Evolutionary conservation across 2,888 invertebrate genomes (phyloP).

Genomic region (Agapostemon virescens): DNA sequence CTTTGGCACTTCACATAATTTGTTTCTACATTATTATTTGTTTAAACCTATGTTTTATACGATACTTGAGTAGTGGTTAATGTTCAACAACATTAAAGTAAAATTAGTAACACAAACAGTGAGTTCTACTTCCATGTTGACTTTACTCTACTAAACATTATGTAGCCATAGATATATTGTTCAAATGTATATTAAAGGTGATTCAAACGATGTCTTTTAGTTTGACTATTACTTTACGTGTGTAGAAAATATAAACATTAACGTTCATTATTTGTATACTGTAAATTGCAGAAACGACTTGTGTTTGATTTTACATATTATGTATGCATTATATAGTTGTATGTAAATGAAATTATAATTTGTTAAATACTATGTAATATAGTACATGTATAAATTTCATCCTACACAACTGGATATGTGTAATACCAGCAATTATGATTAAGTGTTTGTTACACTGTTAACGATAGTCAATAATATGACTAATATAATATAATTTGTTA

Average conservation of each 20-base stretch:
- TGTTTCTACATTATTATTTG: slow-evolving; percentile 27
- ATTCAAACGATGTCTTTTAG: slow-evolving; percentile 11
- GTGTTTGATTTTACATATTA: slow-evolving; percentile 5
- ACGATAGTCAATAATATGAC: slow-evolving; percentile 7
- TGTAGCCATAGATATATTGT: slow-evolving; percentile 23
- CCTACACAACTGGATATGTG: slow-evolving; percentile 19
- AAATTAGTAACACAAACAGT: slow-evolving; percentile 23
- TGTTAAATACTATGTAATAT: slow-evolving; percentile 21
- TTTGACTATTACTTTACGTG: slow-evolving; percentile 10
- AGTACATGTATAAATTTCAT: slow-evolving; percentile 35
- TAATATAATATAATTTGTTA: slow-evolving; percentile 34
- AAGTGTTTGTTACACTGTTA: slow-evolving; percentile 5
- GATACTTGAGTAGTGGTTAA: slow-evolving; percentile 21
- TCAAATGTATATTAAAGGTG: slow-evolving; percentile 21
- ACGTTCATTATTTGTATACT: slow-evolving; percentile 24
- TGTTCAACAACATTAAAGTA: slow-evolving; percentile 23
- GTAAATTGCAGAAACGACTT: slow-evolving; percentile 29
- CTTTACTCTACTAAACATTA: slow-evolving; percentile 23
- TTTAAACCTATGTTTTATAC: slow-evolving; percentile 23
- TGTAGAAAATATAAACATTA: slow-evolving; percentile 51
- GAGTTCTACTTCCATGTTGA: slow-evolving; percentile 20
- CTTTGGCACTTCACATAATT: slow-evolving; percentile 52
- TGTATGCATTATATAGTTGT: slow-evolving; percentile 1
- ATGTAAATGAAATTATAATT: slow-evolving; percentile 28
- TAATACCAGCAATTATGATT: slow-evolving; percentile 15